Percentiles rank a stretch among this genome's conserved stretches.
Evolutionary conservation across 2,888 invertebrate species (phyloP).

Genomic region (Phyto melanocephala): DNA sequence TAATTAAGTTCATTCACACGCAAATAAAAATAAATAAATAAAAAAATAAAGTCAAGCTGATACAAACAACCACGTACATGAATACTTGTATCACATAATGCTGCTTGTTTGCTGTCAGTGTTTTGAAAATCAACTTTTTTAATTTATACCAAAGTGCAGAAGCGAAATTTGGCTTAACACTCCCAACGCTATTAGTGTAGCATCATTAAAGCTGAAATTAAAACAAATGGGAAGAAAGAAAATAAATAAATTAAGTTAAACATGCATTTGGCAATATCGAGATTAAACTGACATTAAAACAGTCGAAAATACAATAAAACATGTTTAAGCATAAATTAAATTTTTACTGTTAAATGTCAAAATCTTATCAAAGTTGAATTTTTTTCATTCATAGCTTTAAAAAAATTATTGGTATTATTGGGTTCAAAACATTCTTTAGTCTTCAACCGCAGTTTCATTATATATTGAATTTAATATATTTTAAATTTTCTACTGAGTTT

Average conservation of each 20-base stretch:
- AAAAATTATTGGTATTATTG: too few relatives aligned
- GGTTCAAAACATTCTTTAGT: too few relatives aligned
- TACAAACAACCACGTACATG: too few relatives aligned
- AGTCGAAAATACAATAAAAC: not conserved
- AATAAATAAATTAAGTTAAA: conserved; percentile 1
- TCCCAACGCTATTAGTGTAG: not conserved
- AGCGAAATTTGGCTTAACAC: conserved; percentile 5
- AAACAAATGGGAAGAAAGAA: not conserved
- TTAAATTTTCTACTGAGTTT: too few relatives aligned
- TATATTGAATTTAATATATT: too few relatives aligned
- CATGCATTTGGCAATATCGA: not conserved
- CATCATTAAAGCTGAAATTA: conserved; percentile 1
- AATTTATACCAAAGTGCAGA: conserved; percentile 1
- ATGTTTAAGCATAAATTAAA: too few relatives aligned
- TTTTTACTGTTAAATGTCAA: conserved; percentile 24
- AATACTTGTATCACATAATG: not conserved
- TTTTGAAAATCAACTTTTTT: not conserved
- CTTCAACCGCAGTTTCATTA: too few relatives aligned
- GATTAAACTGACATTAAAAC: not conserved
- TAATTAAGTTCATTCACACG: conserved; percentile 12
- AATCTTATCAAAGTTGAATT: not conserved
- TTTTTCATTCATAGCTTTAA: too few relatives aligned
- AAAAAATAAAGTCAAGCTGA: not conserved
- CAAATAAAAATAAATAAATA: not conserved
- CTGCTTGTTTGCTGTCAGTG: not conserved